phyloP scores from a whole-genome alignment of 1,140 invertebrate species.

The Scaptomyza montana region DNA sequence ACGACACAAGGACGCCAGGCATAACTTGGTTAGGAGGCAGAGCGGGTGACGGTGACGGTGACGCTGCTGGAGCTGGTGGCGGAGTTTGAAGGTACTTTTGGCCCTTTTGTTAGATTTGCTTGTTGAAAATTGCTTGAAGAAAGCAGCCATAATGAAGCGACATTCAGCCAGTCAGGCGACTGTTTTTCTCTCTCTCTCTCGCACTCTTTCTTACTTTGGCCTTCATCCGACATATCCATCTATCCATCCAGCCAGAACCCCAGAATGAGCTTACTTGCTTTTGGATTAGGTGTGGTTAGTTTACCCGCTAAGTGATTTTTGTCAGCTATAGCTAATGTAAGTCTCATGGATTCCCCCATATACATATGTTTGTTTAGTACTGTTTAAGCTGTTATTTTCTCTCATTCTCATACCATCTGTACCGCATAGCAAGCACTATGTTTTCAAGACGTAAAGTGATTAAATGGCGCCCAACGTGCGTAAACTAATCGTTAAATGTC shows the following conservation, averaged over 20 bases:
- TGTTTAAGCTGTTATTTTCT: slow-evolving; percentile 1
- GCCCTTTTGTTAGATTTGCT: slow-evolving; percentile 14
- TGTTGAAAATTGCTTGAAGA: slow-evolving; percentile 23
- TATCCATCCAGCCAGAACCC: not conserved
- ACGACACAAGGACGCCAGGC: not conserved
- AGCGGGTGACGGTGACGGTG: no score
- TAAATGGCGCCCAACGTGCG: slow-evolving; percentile 14
- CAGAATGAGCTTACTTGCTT: not conserved
- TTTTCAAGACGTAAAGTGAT: slow-evolving; percentile 42
- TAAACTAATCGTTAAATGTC: not conserved
- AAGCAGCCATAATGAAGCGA: slow-evolving; percentile 24
- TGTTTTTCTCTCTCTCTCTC: not conserved
- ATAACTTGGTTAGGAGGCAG: not conserved
- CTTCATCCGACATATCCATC: not conserved
- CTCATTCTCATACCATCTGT: not conserved
- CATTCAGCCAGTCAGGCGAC: slow-evolving; percentile 2
- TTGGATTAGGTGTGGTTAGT: slow-evolving; percentile 71
- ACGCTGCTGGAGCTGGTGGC: not conserved
- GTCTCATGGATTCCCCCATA: not conserved
- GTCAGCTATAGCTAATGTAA: slow-evolving; percentile 20
- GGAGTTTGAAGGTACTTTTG: not conserved
- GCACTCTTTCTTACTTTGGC: not conserved
- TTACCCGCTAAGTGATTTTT: slow-evolving; percentile 73
- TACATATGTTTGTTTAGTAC: not conserved
- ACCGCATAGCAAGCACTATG: slow-evolving; percentile 12